Base-by-base conservation (phyloP, 2,113 vertebrate genomes). In the Paracanthobrama guichenoti region DNA sequence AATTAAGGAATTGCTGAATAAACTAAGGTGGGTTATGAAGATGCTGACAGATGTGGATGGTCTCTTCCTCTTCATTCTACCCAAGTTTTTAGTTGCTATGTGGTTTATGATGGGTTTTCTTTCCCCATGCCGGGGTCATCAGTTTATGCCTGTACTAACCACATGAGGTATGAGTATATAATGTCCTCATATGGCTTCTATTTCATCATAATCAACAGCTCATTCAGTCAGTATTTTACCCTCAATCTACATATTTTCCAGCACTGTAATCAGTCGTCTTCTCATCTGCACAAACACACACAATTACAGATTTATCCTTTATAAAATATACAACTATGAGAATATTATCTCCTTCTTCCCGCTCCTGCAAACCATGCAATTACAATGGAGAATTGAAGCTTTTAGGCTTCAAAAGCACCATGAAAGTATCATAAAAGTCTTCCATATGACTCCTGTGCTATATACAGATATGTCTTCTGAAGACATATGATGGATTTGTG, bases 51-150 rank as follows among this genome's bases (percentile, higher is more conserved):
- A 81, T 67, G 60, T 31, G 11, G 24, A 44, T 3, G n/a, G 14
- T 35, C 1, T 78, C 39, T 16, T 59, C 55, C 55, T 62, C n/a
- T 42, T 78, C 7, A 2, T 44, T 26, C n/a, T 42, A 42, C 0
- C 7, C 7, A 5, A 46, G 77, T 5, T 62, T 60, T 57, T 46
- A 18, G n/a, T 18, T 14, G 6, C 5, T 14, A 26, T 3, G 12
- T 24, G 42, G 39, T 80, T 79, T 80, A 85, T 79, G 50, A 85
- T 59, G 60, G 66, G 73, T 84, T 82, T 84, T 82, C 74, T 73
- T 78, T 46, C 18, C 60, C 60, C 60, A 42, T 69, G 11, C n/a
- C 18, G 14, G 53, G 66, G 44, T 74, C 55, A 83, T 79, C 46
- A 72, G 57, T 79, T 82, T 46, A 78, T 79, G 66, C 39, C 55